These are phyloP conservation scores for Noctua pronuba DNA, from an alignment of 2,888 invertebrate species.

Conservation along the genomic window DNA sequence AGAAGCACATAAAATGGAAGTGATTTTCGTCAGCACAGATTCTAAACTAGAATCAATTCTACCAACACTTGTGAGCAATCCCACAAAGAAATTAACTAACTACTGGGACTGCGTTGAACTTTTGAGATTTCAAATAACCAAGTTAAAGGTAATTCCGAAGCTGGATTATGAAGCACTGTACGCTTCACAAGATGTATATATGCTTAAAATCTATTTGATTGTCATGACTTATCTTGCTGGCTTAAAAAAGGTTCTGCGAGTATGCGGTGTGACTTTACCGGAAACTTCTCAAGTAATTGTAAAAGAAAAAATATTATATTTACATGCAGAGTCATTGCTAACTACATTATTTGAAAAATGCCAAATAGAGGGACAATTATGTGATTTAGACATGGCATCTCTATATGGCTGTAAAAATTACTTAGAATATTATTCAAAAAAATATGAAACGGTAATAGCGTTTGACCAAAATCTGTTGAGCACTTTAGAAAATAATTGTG, in stretches of 20 bases:
- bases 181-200: constrained; percentile 73
- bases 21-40: constrained; percentile 73
- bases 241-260: constrained; percentile 71
- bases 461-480: constrained; percentile 66
- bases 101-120: constrained; percentile 83
- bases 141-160: constrained; percentile 75
- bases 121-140: constrained; percentile 78
- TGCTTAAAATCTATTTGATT: constrained; percentile 80
- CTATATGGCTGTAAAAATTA: constrained; percentile 76
- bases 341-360: constrained; percentile 67
- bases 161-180: constrained; percentile 74
- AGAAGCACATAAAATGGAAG: constrained; percentile 72
- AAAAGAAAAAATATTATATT: constrained; percentile 78
- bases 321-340: constrained; percentile 75
- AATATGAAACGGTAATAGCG: constrained; percentile 71
- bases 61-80: constrained; percentile 75
- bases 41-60: constrained; percentile 68
- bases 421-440: constrained; percentile 77
- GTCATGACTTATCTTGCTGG: constrained; percentile 72
- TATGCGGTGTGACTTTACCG: constrained; percentile 69
- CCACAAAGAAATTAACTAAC: constrained; percentile 74
- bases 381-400: constrained; percentile 71
- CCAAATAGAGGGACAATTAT: constrained; percentile 62
- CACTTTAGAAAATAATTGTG: constrained; percentile 51
- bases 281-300: constrained; percentile 75